Base-by-base conservation (phyloP, 2,113 vertebrate genomes). In the Leptobrachium ailaonicum region DNA sequence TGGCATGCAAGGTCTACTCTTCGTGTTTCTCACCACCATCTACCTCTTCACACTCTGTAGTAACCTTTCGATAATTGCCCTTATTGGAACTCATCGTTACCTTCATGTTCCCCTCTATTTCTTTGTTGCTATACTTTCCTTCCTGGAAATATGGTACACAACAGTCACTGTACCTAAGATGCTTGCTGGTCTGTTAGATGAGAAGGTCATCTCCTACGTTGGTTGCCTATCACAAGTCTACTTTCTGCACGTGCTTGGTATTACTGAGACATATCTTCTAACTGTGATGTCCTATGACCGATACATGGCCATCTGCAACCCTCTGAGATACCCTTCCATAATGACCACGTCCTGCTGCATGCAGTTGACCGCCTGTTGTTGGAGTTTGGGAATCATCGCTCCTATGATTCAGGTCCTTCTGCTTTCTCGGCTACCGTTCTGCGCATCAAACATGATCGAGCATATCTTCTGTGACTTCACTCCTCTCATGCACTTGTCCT, bases 271-370 rank as follows among this genome's bases (percentile, higher is more conserved):
- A 2, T 80, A 73, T 20, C 71, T 80, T 44, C 71, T 80, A 67
- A 80, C 78, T 41, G 78, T 53, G 14, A 80, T 80, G 78, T 71
- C 78, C n/a, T 80, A 47, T 14, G 78, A 80, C 43, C 78, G 71
- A 1, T 80, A 80, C 13, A 14, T 80, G 71, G 71, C 78, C 64
- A 80, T 80, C 14, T 80, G 78, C 53, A 80, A 80, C 40, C 78
- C 71, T 9, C 41, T 80, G 56, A 67, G 63, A 44, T 80, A 80
- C 14, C 71, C 71, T 11, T 74, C 77, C 42, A 74, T 80, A 45
- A 80, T 80, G 78, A 80, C 78, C 12, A 4, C 20, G n/a, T 3
- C 50, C 10, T 74, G 53, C 43, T 74, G 71, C 43, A 74, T 80
- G 32, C 78, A 80, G 53, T 3, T 80, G 4, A 70, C 53, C 8